Evolutionary conservation across 2,888 invertebrate genomes (phyloP), one percentile per base, ranked within the genome.

Genomic region (Pachymerium ferrugineum): DNA sequence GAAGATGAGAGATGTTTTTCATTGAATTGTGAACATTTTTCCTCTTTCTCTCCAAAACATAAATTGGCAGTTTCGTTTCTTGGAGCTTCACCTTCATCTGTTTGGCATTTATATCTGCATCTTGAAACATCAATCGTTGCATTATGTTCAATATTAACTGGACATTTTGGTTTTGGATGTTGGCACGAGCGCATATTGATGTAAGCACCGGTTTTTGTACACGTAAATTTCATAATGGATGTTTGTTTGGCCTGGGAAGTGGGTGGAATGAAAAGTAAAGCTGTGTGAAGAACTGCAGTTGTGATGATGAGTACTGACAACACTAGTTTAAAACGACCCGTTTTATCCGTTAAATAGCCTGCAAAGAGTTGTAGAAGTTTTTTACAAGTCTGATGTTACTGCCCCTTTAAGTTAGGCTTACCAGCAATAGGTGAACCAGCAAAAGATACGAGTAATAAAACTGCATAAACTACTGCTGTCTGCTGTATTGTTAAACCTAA

Each of bases 401-500:
- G n/a, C n/a, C n/a, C n/a, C n/a, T n/a, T 3, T 62, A 12, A 62
- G 1, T 10, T 3, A 25, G 19, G 10, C 85, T 86, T 85, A 89
- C 89, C 90, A 81, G 93, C 90, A 71, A 93, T 86, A 19, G 93
- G 93, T 31, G 93, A 91, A 78, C 93, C 90, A 77, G 94, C 84
- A 81, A 94, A 92, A 5, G 93, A 91, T 5, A 93, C 90, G 79
- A 94, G 90, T 8, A 94, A 93, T 80, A 94, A 86, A 1, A 92
- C 89, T 79, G 93, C 86, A 84, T 93, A 94, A 78, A 94, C 91
- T 80, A 93, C 89, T 73, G 92, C 92, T 76, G 93, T 91, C 85
- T 94, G 92, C 79, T 91, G 90, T 77, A 93, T 89, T 69, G 91
- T 90, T 75, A 94, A 85, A 75, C 94, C 94, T 81, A 94, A 89